These are phyloP conservation scores for Arothron firmamentum DNA, from an alignment of 2,113 vertebrate species.

Conservation along the genomic window DNA sequence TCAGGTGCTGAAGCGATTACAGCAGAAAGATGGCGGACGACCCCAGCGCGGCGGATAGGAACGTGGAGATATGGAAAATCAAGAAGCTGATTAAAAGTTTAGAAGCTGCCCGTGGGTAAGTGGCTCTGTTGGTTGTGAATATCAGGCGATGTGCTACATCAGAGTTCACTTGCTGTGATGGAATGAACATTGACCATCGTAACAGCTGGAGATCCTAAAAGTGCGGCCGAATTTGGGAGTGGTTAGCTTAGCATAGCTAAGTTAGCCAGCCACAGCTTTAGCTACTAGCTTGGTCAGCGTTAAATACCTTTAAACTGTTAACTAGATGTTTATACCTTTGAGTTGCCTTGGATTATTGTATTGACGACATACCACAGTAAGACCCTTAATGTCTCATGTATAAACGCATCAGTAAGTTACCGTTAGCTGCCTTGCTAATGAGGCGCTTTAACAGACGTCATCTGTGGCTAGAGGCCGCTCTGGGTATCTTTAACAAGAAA, in stretches of 20 bases:
- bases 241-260: constrained; percentile 68
- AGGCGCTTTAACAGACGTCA: constrained; percentile 61
- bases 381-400: no score
- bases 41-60: constrained; percentile 94
- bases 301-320: no score
- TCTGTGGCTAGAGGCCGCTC: constrained; percentile 58
- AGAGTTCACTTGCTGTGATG: background rate
- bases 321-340: background rate
- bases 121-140: background rate
- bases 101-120: constrained; percentile 93
- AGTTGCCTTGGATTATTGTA: background rate
- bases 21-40: constrained; percentile 96
- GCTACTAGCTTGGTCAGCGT: constrained; percentile 14
- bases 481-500: constrained; percentile 48
- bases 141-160: rapidly evolving
- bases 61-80: constrained; percentile 99
- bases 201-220: constrained; percentile 58
- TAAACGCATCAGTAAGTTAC: background rate
- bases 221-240: constrained; percentile 69
- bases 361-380: background rate
- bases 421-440: constrained; percentile 32
- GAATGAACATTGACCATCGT: constrained; percentile 25
- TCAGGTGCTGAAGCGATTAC: constrained; percentile 75
- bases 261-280: constrained; percentile 34
- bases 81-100: constrained; percentile 99